Percentiles rank a stretch among this genome's conserved stretches.
phyloP scores from a whole-genome alignment of 2,113 vertebrate species.

The Anas platyrhynchos region DNA sequence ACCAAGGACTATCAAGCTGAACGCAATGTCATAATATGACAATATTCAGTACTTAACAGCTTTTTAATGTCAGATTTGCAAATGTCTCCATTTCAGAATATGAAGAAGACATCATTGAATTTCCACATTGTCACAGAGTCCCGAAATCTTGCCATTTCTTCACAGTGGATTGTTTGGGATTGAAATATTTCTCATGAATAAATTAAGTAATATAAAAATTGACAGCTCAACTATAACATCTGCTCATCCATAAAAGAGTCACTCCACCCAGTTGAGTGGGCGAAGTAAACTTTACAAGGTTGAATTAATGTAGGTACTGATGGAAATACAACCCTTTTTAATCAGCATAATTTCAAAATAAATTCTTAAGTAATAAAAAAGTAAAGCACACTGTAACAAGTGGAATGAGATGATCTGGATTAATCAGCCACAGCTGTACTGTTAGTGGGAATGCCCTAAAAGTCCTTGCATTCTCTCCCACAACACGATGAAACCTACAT shows the following conservation, averaged over 20 bases:
- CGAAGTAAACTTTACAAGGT: slow-evolving; percentile 51
- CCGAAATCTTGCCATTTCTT: neutral
- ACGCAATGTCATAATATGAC: neutral
- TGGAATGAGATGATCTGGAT: neutral
- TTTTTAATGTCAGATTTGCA: neutral
- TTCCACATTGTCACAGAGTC: neutral
- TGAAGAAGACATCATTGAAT: neutral
- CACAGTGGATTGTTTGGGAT: neutral
- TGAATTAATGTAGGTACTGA: slow-evolving; percentile 41
- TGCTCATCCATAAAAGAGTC: slow-evolving; percentile 47
- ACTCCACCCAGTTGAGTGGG: slow-evolving; percentile 61
- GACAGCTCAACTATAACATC: slow-evolving; percentile 49
- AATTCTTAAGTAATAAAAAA: slow-evolving; percentile 43
- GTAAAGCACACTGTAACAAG: neutral
- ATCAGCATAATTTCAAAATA: slow-evolving; percentile 45
- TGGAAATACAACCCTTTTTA: slow-evolving; percentile 45
- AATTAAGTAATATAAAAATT: slow-evolving; percentile 53
- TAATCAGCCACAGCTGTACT: neutral
- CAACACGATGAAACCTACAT: neutral
- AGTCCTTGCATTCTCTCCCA: neutral
- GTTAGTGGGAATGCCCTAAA: neutral
- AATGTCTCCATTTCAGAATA: neutral
- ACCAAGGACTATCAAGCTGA: neutral
- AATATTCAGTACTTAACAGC: neutral
- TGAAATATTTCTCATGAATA: slow-evolving; percentile 28